These are phyloP conservation scores for Melolontha melolontha DNA, from an alignment of 2,888 invertebrate genomes.

Conservation along the genomic window DNA sequence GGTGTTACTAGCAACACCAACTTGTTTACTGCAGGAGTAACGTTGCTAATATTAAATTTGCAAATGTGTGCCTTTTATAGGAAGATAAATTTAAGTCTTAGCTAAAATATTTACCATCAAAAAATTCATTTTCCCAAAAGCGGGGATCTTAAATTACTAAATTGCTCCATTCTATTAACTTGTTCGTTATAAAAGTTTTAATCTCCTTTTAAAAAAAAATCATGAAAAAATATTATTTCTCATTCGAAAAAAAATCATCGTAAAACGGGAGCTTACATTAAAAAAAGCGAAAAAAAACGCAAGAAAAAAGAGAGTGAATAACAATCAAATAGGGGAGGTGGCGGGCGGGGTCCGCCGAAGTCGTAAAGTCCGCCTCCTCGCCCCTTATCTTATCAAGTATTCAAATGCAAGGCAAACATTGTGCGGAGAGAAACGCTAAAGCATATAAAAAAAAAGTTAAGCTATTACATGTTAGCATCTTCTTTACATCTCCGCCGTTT, in stretches of 20 bases:
- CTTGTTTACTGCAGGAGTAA: too few relatives aligned
- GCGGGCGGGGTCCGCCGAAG: constrained; percentile 19
- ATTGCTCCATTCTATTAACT: constrained; percentile 23
- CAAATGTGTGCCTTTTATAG: background rate
- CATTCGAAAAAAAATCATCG: constrained; percentile 22
- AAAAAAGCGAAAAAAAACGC: background rate
- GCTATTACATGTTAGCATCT: constrained; percentile 54
- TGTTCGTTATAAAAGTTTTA: constrained; percentile 26
- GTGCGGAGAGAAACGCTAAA: constrained; percentile 41
- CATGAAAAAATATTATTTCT: constrained; percentile 27
- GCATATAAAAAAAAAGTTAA: constrained; percentile 51
- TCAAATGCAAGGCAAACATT: constrained; percentile 54
- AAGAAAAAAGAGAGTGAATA: constrained; percentile 22
- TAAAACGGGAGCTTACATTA: constrained; percentile 16
- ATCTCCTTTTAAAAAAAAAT: constrained; percentile 16
- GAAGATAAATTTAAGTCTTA: constrained; percentile 1
- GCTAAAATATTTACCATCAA: background rate
- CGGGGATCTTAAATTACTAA: constrained; percentile 1
- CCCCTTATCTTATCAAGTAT: constrained; percentile 55
- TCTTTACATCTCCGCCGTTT: constrained; percentile 52
- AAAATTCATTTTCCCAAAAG: constrained; percentile 7
- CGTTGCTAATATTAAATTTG: too few relatives aligned
- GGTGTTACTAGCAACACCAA: too few relatives aligned
- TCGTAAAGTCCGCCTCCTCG: constrained; percentile 39
- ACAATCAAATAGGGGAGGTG: constrained; percentile 22